Percentiles rank a stretch among this genome's conserved stretches.
Evolutionary conservation across 1,140 invertebrate genomes (phyloP).

Genomic region (Heliothis subflexa): DNA sequence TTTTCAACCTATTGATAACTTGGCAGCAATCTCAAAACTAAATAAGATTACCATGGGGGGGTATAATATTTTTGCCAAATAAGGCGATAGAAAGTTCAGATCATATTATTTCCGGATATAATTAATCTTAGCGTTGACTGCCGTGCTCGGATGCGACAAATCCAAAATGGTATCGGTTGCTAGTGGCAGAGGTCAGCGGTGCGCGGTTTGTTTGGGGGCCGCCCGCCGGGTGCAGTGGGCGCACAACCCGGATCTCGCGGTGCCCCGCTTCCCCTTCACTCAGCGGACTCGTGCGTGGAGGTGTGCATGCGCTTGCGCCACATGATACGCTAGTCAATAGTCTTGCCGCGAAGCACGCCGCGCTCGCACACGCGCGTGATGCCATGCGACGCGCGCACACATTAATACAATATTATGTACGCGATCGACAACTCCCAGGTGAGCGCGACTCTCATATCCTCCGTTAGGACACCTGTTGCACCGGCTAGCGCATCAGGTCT

Average conservation of each 20-base stretch:
- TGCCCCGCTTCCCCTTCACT: slow-evolving; percentile 84
- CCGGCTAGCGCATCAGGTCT: slow-evolving; percentile 5
- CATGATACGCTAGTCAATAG: slow-evolving; percentile 54
- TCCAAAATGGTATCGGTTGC: slow-evolving; percentile 58
- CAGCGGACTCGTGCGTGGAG: slow-evolving; percentile 72
- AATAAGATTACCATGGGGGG: neutral
- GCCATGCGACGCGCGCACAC: slow-evolving; percentile 66
- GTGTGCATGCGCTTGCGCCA: slow-evolving; percentile 69
- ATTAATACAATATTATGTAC: slow-evolving; percentile 78
- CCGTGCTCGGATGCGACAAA: slow-evolving; percentile 56
- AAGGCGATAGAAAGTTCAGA: slow-evolving; percentile 38
- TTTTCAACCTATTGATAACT: no score
- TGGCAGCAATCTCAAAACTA: neutral
- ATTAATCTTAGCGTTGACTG: slow-evolving; percentile 39
- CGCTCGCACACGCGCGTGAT: slow-evolving; percentile 68
- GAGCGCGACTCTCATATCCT: slow-evolving; percentile 67
- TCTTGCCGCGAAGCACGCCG: slow-evolving; percentile 61
- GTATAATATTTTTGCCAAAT: slow-evolving; percentile 13
- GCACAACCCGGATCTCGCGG: slow-evolving; percentile 81
- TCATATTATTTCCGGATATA: slow-evolving; percentile 52
- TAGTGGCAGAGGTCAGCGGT: slow-evolving; percentile 75
- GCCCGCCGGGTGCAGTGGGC: slow-evolving; percentile 76
- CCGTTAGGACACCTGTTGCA: slow-evolving; percentile 47
- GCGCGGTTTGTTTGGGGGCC: slow-evolving; percentile 79
- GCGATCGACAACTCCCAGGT: slow-evolving; percentile 83